Percentiles rank a stretch among this genome's conserved stretches.
Conservation (phyloP, 2,888 invertebrate genomes). For the Trachelus troglodyta region DNA sequence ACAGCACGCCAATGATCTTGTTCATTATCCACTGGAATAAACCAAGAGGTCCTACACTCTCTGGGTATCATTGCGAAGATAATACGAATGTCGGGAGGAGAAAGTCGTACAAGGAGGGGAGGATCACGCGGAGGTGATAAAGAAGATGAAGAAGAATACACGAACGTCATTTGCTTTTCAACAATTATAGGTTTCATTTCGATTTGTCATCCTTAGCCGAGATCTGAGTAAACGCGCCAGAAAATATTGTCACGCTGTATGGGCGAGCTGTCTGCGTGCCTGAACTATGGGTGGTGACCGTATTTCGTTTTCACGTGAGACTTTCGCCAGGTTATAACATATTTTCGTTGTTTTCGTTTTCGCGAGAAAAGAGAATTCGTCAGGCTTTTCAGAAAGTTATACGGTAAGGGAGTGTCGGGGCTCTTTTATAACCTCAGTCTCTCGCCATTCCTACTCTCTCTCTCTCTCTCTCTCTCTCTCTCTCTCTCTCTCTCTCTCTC, state of each 20-base stretch:
- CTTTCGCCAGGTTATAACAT: neutral
- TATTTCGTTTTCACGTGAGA: neutral
- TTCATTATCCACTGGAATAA: neutral
- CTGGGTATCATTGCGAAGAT: neutral
- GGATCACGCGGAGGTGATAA: neutral
- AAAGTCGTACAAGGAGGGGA: neutral
- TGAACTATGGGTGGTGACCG: neutral
- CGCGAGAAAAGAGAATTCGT: neutral
- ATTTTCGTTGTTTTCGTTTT: neutral
- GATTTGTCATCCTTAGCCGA: neutral
- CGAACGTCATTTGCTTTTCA: neutral
- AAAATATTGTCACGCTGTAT: neutral
- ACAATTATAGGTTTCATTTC: neutral
- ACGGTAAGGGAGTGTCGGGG: neutral
- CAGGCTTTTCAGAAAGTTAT: neutral
- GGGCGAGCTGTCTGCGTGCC: neutral
- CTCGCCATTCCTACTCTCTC: too few species aligned
- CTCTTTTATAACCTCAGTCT: neutral
- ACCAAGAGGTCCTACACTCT: neutral
- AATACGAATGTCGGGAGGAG: neutral
- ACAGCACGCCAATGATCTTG: neutral
- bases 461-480: conserved; percentile 9
- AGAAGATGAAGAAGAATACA: neutral
- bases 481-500: conserved; percentile 5
- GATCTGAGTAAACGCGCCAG: neutral